Base-by-base conservation (phyloP, 2,888 invertebrate species). In the Tipula vernalis region DNA sequence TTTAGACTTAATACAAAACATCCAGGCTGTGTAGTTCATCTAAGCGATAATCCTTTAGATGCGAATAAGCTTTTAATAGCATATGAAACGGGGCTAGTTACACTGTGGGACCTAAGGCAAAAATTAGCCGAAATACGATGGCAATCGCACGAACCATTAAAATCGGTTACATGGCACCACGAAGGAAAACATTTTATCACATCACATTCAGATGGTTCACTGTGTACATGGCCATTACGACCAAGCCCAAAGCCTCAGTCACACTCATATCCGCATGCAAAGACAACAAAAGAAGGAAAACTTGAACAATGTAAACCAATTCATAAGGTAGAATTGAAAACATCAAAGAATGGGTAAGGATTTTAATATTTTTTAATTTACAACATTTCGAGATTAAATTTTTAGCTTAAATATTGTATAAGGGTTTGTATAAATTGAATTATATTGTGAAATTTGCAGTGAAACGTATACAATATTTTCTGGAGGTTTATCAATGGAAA, bases 161-260 rank as follows among this genome's bases (percentile, higher is more conserved):
- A 96, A 90, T 98, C 98, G 87, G 95, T 98, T 89, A 94, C 97
- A 88, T 99, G 99, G 99, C 98, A 99, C 92, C 96, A 97, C 92
- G 99, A 99, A 92, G 99, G 99, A 88, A 98, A 98, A 92, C 96
- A 97, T 92, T 97, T 99, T 91, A 97, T 99, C 95, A 96, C 96
- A 89, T 97, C 98, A 89, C 99, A 99, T 92, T 95, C 95, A 83
- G 99, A 99, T 92, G 99, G 99, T 88, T 98, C 98, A 87, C 94
- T 99, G 87, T 96, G 97, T 89, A 97, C 98, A 87, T 99, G 99
- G 99, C 96, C 94, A 90, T 93, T 96, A 87, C 95, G 96, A 90
- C 93, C 94, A 88, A 94, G 95, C 89, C 93, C 94, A 87, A 95
- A 97, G 91, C 97, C 98, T 83, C 92, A 95, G 89, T 95, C 95